phyloP scores from a whole-genome alignment of 1,140 invertebrate species.

The Calycopis cecrops region DNA sequence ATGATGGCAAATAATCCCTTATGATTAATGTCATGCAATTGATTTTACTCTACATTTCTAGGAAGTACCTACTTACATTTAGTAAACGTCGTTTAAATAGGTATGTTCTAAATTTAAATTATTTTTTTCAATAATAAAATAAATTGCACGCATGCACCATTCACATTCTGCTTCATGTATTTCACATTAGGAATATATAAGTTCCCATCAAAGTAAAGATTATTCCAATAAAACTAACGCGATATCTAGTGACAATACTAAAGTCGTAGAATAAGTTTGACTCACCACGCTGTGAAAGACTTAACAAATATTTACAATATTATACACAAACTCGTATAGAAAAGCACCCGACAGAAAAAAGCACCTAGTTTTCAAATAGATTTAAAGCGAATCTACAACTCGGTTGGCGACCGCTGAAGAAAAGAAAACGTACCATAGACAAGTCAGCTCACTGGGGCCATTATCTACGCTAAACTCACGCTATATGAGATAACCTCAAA shows the following conservation, averaged over 20 bases:
- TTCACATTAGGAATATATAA: no score
- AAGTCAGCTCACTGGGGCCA: slow-evolving; percentile 13
- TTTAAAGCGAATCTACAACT: slow-evolving; percentile 57
- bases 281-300: slow-evolving; percentile 27
- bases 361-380: slow-evolving; percentile 71
- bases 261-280: not conserved
- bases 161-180: no score
- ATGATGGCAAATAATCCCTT: no score
- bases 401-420: slow-evolving; percentile 48
- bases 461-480: not conserved
- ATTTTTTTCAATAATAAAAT: no score
- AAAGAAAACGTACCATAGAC: slow-evolving; percentile 21
- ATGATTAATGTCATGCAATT: no score
- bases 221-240: no score
- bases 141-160: no score
- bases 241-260: not conserved
- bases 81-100: no score
- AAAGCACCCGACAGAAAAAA: slow-evolving; percentile 70
- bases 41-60: no score
- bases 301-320: slow-evolving; percentile 66
- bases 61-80: no score
- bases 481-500: not conserved
- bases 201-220: no score
- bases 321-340: slow-evolving; percentile 66
- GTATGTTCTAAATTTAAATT: no score